These are phyloP conservation scores for Protobothrops flavoviridis DNA, from an alignment of 2,113 vertebrate genomes.

Conservation along the genomic window DNA sequence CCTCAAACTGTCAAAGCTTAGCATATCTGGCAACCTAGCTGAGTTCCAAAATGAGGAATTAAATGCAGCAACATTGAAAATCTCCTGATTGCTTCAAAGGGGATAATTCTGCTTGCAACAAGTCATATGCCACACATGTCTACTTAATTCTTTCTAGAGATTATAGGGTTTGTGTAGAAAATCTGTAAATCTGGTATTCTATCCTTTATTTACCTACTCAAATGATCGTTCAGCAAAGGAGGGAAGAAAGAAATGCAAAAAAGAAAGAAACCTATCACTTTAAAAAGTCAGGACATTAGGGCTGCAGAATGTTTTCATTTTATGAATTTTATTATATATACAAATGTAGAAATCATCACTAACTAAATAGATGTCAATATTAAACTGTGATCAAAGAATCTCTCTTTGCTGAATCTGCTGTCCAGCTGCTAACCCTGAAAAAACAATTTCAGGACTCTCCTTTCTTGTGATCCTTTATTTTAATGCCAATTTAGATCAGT, in stretches of 20 bases:
- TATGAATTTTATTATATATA: neutral
- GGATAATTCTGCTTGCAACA: neutral
- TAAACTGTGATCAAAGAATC: neutral
- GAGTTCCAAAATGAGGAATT: conserved; percentile 6
- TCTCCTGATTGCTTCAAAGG: neutral
- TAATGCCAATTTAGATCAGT: neutral
- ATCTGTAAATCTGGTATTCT: neutral
- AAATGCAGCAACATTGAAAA: neutral
- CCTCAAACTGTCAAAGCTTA: conserved; percentile 18
- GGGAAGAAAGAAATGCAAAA: neutral
- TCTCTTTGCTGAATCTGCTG: neutral
- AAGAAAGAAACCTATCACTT: neutral
- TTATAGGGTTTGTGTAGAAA: neutral
- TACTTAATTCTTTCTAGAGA: neutral
- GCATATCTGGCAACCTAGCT: neutral
- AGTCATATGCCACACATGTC: neutral
- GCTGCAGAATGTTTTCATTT: neutral
- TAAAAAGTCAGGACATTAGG: neutral
- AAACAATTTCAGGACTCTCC: neutral
- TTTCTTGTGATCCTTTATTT: neutral
- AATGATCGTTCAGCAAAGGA: neutral
- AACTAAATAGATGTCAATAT: neutral
- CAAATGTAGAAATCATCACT: neutral
- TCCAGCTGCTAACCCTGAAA: neutral
- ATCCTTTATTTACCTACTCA: neutral